Conservation (phyloP, 1,140 invertebrate genomes). For the Bombus breviceps region DNA sequence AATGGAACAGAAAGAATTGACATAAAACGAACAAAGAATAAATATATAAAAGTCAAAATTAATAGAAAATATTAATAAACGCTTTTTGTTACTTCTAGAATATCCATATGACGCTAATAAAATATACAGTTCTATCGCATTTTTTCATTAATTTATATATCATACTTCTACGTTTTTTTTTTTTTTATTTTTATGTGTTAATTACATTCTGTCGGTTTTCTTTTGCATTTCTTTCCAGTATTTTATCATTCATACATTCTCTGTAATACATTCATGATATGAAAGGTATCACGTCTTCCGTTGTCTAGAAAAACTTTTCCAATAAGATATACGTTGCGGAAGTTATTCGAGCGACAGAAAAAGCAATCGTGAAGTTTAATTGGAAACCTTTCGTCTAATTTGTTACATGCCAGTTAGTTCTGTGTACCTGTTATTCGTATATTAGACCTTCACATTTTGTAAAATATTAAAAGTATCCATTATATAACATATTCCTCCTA, state of each 20-base stretch:
- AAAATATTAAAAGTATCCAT: background rate
- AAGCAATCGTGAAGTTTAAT: constrained; percentile 40
- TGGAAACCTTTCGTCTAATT: constrained; percentile 24
- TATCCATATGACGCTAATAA: too few species aligned
- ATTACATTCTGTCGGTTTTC: background rate
- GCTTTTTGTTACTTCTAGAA: too few species aligned
- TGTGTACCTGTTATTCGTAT: background rate
- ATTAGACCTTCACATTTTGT: too few species aligned
- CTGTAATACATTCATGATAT: background rate
- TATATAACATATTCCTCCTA: background rate
- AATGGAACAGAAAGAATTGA: too few species aligned
- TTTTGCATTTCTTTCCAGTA: background rate
- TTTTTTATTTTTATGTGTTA: background rate
- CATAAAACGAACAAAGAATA: too few species aligned
- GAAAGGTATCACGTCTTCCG: background rate
- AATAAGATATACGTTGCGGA: constrained; percentile 14
- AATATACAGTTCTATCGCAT: background rate
- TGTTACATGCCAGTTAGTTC: background rate
- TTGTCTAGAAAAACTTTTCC: background rate
- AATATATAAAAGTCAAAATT: too few species aligned
- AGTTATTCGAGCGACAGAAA: constrained; percentile 1
- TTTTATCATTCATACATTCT: background rate
- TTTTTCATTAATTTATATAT: background rate
- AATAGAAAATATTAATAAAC: too few species aligned
- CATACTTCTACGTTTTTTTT: background rate